Percentiles rank a stretch among this genome's conserved stretches.
phyloP scores from a whole-genome alignment of 1,140 invertebrate species.

The Trachelipus rathkii region DNA sequence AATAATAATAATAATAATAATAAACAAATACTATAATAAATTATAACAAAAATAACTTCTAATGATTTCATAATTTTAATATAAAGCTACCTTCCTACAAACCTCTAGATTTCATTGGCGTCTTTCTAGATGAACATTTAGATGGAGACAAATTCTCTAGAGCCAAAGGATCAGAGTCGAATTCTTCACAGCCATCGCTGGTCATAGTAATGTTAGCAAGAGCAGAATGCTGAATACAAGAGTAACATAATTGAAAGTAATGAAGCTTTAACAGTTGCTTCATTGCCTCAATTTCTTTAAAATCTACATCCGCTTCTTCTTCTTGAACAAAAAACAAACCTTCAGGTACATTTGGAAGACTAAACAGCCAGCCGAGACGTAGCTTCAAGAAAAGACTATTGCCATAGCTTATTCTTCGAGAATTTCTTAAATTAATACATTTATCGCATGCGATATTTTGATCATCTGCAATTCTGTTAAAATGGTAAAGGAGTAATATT shows the following conservation, averaged over 20 bases:
- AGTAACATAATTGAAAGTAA: background rate
- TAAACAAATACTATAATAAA: no score
- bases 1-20: no score
- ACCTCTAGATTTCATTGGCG: no score
- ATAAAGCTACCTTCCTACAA: slow-evolving; percentile 50
- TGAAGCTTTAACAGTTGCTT: background rate
- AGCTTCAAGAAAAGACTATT: slow-evolving; percentile 60
- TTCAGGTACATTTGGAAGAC: slow-evolving; percentile 61
- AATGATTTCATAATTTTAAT: slow-evolving; percentile 41
- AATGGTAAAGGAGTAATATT: no score
- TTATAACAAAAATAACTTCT: slow-evolving; percentile 57
- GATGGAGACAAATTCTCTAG: no score
- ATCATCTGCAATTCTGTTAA: background rate
- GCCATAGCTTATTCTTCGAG: slow-evolving; percentile 19
- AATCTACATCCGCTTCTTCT: slow-evolving; percentile 50
- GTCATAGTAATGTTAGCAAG: no score
- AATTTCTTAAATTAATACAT: background rate
- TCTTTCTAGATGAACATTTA: no score
- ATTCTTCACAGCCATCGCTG: no score
- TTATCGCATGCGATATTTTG: slow-evolving; percentile 8
- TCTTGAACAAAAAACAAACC: slow-evolving; percentile 48
- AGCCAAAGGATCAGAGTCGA: no score
- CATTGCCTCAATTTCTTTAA: slow-evolving; percentile 3
- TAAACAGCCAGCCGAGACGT: slow-evolving; percentile 69
- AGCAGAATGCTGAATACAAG: no score